Evolutionary conservation across 2,797 vertebrate genomes (phyloP).

Genomic region (Poeciliopsis paucimaculata): DNA sequence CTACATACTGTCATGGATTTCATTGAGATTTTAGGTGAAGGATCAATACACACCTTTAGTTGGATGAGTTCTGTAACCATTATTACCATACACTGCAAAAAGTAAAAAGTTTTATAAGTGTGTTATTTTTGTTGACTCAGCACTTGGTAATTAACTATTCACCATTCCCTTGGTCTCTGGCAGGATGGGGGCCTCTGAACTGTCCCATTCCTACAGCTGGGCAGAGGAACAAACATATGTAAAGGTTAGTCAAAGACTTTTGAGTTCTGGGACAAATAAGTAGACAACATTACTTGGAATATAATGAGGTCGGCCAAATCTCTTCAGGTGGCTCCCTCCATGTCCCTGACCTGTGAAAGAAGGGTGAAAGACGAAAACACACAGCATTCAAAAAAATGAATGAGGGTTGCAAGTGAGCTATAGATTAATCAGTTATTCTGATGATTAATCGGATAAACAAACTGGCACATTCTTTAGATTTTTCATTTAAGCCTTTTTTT

Average conservation of each 20-base stretch:
- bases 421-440: too few relatives aligned
- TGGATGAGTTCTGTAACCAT: conserved; percentile 55
- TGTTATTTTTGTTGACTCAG: neutral
- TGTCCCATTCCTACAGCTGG: conserved; percentile 43
- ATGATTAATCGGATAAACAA: too few relatives aligned
- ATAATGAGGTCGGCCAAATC: conserved; percentile 52
- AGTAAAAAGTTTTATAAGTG: conserved; percentile 8
- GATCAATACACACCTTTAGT: conserved; percentile 46
- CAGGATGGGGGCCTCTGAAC: conserved; percentile 57
- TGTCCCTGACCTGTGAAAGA: conserved; percentile 45
- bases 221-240: conserved; percentile 22
- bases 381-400: neutral
- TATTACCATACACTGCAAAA: conserved; percentile 51
- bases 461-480: too few relatives aligned
- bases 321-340: conserved; percentile 64
- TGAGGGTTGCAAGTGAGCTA: too few relatives aligned
- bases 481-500: too few relatives aligned
- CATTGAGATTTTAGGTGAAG: neutral
- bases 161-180: conserved; percentile 58
- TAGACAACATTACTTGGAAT: conserved; percentile 54
- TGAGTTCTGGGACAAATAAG: neutral
- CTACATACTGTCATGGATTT: neutral
- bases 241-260: neutral
- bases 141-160: neutral
- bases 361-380: neutral